These are phyloP conservation scores for Lycaon pictus DNA, from an alignment of 2,113 vertebrate genomes.

Conservation along the genomic window DNA sequence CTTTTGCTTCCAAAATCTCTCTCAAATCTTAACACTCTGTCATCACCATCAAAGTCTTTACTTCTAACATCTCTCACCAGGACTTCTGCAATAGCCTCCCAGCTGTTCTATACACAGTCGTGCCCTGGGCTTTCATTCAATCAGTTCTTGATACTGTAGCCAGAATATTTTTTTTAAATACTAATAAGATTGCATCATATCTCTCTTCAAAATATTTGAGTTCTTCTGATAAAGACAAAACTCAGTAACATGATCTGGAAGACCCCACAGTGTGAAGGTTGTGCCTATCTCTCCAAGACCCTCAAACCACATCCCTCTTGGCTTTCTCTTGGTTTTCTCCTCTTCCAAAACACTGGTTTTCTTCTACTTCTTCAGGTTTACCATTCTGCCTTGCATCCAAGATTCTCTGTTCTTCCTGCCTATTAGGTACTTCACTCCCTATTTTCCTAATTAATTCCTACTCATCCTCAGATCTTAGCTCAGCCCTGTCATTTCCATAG, in stretches of 20 bases:
- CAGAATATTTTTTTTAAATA: neutral
- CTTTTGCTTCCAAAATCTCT: neutral
- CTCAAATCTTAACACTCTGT: neutral
- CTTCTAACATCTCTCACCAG: neutral
- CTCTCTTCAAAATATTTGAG: neutral
- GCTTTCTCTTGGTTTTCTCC: neutral
- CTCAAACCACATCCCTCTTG: neutral
- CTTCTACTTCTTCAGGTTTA: neutral
- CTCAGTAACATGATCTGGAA: neutral
- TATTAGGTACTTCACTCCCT: neutral
- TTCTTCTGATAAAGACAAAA: neutral
- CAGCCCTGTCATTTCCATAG: neutral
- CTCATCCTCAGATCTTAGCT: neutral
- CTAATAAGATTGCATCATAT: neutral
- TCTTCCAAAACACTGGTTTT: neutral
- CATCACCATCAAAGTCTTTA: neutral
- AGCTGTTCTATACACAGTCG: neutral
- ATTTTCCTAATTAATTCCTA: neutral
- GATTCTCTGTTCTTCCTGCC: neutral
- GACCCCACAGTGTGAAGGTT: neutral
- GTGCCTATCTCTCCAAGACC: neutral
- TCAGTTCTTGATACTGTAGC: neutral
- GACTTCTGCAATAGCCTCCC: neutral
- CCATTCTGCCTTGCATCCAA: neutral
- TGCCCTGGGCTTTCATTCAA: neutral